These are phyloP conservation scores for Trichacis sp. DNA, from an alignment of 2,888 invertebrate genomes.

Conservation along the genomic window DNA sequence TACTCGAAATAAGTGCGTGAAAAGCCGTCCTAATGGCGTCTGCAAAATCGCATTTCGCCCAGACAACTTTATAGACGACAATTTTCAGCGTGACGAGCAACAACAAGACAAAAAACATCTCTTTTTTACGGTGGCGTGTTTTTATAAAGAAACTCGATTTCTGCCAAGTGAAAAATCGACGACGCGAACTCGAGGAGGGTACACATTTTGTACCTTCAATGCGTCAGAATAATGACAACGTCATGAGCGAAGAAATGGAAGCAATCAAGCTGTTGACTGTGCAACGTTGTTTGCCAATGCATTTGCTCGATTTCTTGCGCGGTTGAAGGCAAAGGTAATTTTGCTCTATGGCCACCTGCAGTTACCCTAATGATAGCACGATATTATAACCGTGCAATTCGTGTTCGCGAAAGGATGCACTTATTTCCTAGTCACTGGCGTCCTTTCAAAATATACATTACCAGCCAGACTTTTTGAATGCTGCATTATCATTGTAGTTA, in stretches of 20 bases:
- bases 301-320: constrained; percentile 40
- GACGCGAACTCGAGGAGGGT: background rate
- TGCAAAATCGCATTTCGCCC: constrained; percentile 55
- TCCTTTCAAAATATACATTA: no score
- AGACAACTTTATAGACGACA: background rate
- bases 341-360: constrained; percentile 49
- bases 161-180: background rate
- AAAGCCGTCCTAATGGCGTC: constrained; percentile 59
- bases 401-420: background rate
- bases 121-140: no score
- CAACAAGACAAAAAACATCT: no score
- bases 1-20: constrained; percentile 6
- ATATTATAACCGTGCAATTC: constrained; percentile 17
- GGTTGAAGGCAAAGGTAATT: constrained; percentile 44
- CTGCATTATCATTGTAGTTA: no score
- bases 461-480: no score
- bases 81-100: background rate
- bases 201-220: background rate
- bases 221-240: constrained; percentile 12
- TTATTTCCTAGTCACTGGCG: constrained; percentile 6
- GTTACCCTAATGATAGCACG: constrained; percentile 52
- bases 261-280: constrained; percentile 44
- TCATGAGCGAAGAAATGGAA: constrained; percentile 5
- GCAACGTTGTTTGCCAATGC: constrained; percentile 48
- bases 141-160: no score